phyloP scores from a whole-genome alignment of 2,888 invertebrate genomes.

The Drosophila incognita region DNA sequence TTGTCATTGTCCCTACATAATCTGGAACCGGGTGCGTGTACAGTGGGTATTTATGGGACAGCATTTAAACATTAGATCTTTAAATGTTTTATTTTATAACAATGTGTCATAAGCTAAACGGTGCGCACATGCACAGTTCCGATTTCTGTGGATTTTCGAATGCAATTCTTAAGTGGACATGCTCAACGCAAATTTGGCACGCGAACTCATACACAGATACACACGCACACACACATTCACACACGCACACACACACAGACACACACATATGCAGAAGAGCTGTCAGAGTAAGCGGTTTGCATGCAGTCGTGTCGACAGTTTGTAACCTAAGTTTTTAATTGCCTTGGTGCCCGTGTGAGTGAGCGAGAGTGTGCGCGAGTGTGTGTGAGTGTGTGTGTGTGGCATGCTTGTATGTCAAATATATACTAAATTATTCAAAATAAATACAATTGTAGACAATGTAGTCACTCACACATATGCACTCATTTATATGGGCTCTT shows the following conservation, averaged over 20 bases:
- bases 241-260: not conserved
- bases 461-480: slow-evolving; percentile 37
- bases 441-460: slow-evolving; percentile 72
- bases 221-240: slow-evolving; percentile 2
- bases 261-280: slow-evolving; percentile 11
- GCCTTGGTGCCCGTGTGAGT: slow-evolving; percentile 42
- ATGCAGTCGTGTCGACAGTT: slow-evolving; percentile 76
- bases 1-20: too few relatives aligned
- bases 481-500: not conserved
- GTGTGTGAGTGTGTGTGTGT: slow-evolving; percentile 3
- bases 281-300: slow-evolving; percentile 64
- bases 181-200: slow-evolving; percentile 54
- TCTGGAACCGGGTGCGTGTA: not conserved
- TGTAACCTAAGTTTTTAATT: slow-evolving; percentile 75
- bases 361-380: slow-evolving; percentile 9
- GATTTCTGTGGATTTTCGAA: slow-evolving; percentile 56
- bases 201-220: slow-evolving; percentile 41
- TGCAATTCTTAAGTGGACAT: slow-evolving; percentile 68
- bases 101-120: slow-evolving; percentile 58
- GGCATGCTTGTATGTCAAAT: slow-evolving; percentile 36
- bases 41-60: not conserved
- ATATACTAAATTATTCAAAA: slow-evolving; percentile 71
- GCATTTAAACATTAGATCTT: not conserved
- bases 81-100: slow-evolving; percentile 15
- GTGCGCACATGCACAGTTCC: slow-evolving; percentile 46